Conservation (phyloP, 2,888 invertebrate genomes). For the Drosophila borborema region DNA sequence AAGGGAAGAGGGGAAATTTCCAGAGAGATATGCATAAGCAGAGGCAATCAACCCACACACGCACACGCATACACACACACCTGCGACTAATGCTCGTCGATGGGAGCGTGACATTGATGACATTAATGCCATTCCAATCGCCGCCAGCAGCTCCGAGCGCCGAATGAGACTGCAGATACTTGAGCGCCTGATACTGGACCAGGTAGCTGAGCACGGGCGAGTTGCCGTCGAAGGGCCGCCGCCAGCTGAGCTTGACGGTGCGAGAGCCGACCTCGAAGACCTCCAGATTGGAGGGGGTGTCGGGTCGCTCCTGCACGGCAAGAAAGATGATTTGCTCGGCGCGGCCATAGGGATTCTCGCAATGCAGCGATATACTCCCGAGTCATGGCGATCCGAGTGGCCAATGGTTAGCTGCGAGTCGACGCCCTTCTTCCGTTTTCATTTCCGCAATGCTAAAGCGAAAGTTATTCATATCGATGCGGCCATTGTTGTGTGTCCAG, state of each 20-base stretch:
- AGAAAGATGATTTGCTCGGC: constrained; percentile 91
- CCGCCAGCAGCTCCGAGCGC: constrained; percentile 84
- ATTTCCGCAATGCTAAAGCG: constrained; percentile 90
- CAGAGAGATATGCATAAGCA: not conserved
- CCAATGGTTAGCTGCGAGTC: constrained; percentile 90
- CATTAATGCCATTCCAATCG: constrained; percentile 87
- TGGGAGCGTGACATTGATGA: constrained; percentile 87
- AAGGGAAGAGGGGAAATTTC: not conserved
- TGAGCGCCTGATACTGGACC: constrained; percentile 89
- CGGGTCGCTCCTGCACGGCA: constrained; percentile 92
- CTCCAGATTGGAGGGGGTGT: constrained; percentile 86
- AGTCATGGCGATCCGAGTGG: constrained; percentile 90
- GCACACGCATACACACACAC: too few species aligned
- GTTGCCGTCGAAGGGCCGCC: constrained; percentile 91
- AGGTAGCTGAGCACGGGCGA: constrained; percentile 92
- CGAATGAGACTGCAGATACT: constrained; percentile 86
- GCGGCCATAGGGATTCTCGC: constrained; percentile 91
- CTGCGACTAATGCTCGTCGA: constrained; percentile 85
- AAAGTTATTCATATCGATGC: constrained; percentile 90
- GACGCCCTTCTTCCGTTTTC: constrained; percentile 90
- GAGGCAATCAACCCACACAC: too few species aligned
- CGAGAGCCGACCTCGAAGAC: constrained; percentile 85
- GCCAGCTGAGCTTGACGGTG: constrained; percentile 88
- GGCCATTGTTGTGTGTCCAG: constrained; percentile 92
- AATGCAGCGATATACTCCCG: constrained; percentile 90